Evolutionary conservation across 2,797 vertebrate genomes (phyloP).

Genomic region (Eidolon dupreanum): DNA sequence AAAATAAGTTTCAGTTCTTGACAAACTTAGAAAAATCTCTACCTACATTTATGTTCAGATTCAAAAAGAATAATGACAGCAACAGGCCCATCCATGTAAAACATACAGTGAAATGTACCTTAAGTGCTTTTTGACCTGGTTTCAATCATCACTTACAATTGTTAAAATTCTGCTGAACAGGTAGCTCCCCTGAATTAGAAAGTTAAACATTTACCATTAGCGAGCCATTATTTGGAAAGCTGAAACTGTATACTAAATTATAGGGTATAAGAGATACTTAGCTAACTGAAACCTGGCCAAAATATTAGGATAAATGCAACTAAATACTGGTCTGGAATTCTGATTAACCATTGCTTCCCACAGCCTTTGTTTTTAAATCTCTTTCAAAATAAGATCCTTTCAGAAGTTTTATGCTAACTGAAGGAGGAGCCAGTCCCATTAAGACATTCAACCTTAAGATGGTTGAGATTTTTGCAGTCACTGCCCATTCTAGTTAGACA

Average conservation of each 20-base stretch:
- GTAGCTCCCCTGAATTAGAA: conserved; percentile 70
- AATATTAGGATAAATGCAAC: conserved; percentile 66
- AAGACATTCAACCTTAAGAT: not conserved
- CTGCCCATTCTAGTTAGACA: not conserved
- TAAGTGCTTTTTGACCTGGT: conserved; percentile 73
- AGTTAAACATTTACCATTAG: conserved; percentile 74
- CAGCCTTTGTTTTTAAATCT: conserved; percentile 5
- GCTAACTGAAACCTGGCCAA: conserved; percentile 72
- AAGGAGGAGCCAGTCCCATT: not conserved
- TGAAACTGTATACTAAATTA: conserved; percentile 69
- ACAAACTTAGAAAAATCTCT: conserved; percentile 25
- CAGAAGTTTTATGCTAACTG: not conserved
- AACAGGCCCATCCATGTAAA: not conserved
- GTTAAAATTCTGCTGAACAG: conserved; percentile 75
- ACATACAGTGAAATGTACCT: conserved; percentile 60
- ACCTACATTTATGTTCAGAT: conserved; percentile 31
- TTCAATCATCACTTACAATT: conserved; percentile 69
- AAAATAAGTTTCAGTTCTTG: not conserved
- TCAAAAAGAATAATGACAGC: conserved; percentile 34
- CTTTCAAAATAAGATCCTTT: not conserved
- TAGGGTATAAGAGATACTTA: conserved; percentile 65
- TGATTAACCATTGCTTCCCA: conserved; percentile 55
- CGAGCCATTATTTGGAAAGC: conserved; percentile 74
- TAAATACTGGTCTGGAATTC: conserved; percentile 60
- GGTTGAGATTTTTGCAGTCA: not conserved